Conservation (phyloP, 2,113 vertebrate genomes). For the Drymodes brunneopygia region DNA sequence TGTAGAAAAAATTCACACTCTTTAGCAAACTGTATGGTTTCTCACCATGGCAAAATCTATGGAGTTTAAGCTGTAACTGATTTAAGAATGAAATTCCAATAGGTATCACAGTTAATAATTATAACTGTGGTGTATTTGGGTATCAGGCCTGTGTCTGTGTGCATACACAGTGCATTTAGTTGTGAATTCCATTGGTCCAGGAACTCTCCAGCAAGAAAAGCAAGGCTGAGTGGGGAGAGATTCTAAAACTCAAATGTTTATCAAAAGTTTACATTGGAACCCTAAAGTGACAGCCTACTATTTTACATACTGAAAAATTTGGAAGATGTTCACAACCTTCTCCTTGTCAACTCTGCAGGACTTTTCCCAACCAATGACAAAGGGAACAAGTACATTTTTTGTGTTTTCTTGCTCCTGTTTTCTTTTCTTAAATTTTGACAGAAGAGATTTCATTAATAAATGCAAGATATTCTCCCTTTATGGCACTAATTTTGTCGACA, state of each 20-base stretch:
- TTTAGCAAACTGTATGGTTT: background rate
- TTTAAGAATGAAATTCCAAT: background rate
- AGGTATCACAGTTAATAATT: background rate
- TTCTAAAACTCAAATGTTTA: background rate
- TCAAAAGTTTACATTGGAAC: background rate
- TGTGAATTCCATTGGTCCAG: background rate
- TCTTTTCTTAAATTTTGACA: background rate
- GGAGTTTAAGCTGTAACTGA: background rate
- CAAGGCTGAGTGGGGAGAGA: background rate
- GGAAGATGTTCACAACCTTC: background rate
- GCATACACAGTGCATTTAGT: background rate
- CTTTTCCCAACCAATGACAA: background rate
- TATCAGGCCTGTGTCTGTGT: background rate
- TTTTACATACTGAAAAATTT: background rate
- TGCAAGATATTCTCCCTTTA: constrained; percentile 25
- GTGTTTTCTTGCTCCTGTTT: background rate
- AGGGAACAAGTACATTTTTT: background rate
- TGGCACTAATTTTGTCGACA: background rate
- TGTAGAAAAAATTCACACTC: background rate
- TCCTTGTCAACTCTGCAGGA: background rate
- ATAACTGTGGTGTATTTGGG: background rate
- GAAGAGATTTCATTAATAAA: constrained; percentile 7
- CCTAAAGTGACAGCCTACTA: background rate
- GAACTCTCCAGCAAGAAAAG: background rate
- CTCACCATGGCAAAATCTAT: background rate